Evolutionary conservation across 1,140 invertebrate species (phyloP).

Genomic region (Conopomorpha cramerella): DNA sequence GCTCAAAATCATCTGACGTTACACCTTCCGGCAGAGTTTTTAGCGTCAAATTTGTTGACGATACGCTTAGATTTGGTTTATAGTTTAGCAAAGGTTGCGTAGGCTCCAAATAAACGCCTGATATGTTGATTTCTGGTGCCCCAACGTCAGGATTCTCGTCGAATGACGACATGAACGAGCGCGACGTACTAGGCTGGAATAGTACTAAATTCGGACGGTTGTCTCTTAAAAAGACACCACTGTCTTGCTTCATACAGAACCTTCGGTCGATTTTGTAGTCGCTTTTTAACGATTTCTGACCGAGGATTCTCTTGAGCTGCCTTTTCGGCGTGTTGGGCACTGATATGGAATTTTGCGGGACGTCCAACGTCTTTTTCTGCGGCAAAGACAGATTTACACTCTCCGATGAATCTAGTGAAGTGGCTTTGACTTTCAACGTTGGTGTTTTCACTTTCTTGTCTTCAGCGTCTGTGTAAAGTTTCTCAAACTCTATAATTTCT

Average conservation of each 20-base stretch:
- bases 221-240: conserved; percentile 52
- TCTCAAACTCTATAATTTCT: conserved; percentile 52
- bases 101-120: conserved; percentile 14
- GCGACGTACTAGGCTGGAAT: conserved; percentile 42
- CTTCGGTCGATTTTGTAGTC: conserved; percentile 37
- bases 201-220: conserved; percentile 53
- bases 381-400: conserved; percentile 43
- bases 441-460: conserved; percentile 64
- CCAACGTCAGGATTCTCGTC: conserved; percentile 43
- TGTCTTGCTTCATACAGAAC: conserved; percentile 52
- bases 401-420: conserved; percentile 62
- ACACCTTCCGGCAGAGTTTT: conserved; percentile 71
- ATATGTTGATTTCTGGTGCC: conserved; percentile 1
- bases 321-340: conserved; percentile 59
- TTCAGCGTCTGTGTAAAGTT: conserved; percentile 43
- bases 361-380: conserved; percentile 47
- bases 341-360: conserved; percentile 55
- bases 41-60: conserved; percentile 64
- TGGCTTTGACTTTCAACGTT: conserved; percentile 64
- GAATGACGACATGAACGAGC: conserved; percentile 52
- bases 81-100: conserved; percentile 40
- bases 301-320: conserved; percentile 44
- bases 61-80: conserved; percentile 60
- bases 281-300: conserved; percentile 38
- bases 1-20: conserved; percentile 66